A percentile compares a stretch with the other conserved stretches of the same genome.
Conservation (phyloP, 1,140 invertebrate genomes). For the Achroia grisella region DNA sequence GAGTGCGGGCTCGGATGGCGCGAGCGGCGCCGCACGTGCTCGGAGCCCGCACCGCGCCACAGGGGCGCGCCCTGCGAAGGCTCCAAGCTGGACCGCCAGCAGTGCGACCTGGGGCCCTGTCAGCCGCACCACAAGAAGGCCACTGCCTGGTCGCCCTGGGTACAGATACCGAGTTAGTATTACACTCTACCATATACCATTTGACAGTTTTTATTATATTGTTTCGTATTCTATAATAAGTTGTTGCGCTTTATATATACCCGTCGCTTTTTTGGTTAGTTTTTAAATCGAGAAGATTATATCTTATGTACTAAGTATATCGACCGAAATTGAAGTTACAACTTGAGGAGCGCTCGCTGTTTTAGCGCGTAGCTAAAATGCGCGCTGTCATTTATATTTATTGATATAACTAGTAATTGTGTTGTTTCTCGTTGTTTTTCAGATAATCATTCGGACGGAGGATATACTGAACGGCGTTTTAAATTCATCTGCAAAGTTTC, state of each 20-base stretch:
- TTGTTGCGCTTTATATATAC: too few species aligned
- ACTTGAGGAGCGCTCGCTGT: too few species aligned
- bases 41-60: conserved; percentile 43
- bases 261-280: too few species aligned
- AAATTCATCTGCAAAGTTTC: conserved; percentile 86
- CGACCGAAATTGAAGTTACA: too few species aligned
- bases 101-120: conserved; percentile 82
- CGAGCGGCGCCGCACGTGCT: conserved; percentile 36
- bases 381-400: too few species aligned
- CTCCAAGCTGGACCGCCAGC: conserved; percentile 76
- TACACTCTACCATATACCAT: too few species aligned
- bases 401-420: too few species aligned
- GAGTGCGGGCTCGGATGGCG: conserved; percentile 70
- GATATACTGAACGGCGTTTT: conserved; percentile 82
- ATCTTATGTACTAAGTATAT: too few species aligned
- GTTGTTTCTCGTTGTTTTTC: conserved; percentile 14
- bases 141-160: conserved; percentile 86
- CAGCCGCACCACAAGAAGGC: conserved; percentile 76
- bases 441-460: conserved; percentile 68
- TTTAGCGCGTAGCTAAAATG: too few species aligned
- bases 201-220: too few species aligned
- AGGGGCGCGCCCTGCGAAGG: conserved; percentile 77
- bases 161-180: conserved; percentile 63
- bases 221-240: too few species aligned
- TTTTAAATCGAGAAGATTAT: too few species aligned